These are phyloP conservation scores for Sebastes oblongus DNA, from an alignment of 2,797 vertebrate genomes.

Conservation along the genomic window DNA sequence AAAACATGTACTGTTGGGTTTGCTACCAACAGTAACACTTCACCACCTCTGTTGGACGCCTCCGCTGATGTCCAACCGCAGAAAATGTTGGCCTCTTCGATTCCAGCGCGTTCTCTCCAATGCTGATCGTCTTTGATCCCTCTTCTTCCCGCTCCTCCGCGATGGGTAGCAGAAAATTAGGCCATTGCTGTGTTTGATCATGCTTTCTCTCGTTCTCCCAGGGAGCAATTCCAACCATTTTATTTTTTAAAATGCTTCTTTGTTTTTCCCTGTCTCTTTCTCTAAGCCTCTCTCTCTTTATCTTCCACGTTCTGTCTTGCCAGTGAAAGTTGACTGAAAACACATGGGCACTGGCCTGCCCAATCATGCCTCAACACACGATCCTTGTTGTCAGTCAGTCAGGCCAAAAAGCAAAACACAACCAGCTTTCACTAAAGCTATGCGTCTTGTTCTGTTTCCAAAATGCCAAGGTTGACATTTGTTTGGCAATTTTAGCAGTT, in stretches of 20 bases:
- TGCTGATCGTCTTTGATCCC: slow-evolving; percentile 14
- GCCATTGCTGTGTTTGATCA: slow-evolving; percentile 53
- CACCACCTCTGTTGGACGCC: neutral
- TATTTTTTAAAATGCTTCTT: slow-evolving; percentile 29
- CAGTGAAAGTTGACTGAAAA: slow-evolving; percentile 57
- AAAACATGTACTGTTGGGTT: neutral
- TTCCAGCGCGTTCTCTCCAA: neutral
- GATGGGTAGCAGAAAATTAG: slow-evolving; percentile 32
- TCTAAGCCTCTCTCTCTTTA: slow-evolving; percentile 7
- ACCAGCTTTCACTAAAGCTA: slow-evolving; percentile 32
- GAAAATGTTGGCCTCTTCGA: neutral
- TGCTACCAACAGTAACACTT: neutral
- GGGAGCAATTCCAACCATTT: slow-evolving; percentile 23
- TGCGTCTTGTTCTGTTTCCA: slow-evolving; percentile 1
- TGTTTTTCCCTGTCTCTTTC: slow-evolving; percentile 22
- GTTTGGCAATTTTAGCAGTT: slow-evolving; percentile 28
- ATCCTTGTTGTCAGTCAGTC: slow-evolving; percentile 34
- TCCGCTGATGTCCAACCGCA: neutral
- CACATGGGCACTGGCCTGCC: slow-evolving; percentile 56
- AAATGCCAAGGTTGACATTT: slow-evolving; percentile 6
- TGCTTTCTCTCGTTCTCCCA: slow-evolving; percentile 22
- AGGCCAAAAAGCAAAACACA: slow-evolving; percentile 30
- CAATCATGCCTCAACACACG: slow-evolving; percentile 30
- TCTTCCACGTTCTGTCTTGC: slow-evolving; percentile 18
- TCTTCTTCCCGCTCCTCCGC: neutral